Conservation (phyloP, 2,113 vertebrate genomes). For the Oryzias curvinotus region DNA sequence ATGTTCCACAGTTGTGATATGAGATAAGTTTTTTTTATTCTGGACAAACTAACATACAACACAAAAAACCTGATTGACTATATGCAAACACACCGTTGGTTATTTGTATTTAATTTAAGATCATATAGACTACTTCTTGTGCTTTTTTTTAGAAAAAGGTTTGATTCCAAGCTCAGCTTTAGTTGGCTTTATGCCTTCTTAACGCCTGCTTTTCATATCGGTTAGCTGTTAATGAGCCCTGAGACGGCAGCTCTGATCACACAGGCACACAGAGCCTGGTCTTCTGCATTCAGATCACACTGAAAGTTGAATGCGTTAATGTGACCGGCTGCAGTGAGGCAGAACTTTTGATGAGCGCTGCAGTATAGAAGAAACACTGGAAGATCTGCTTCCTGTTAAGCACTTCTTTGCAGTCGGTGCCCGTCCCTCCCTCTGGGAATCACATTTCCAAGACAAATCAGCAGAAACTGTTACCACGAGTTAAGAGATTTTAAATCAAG, state of each 20-base stretch:
- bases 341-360: conserved; percentile 41
- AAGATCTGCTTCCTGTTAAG: conserved; percentile 36
- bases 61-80: no score
- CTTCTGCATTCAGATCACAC: conserved; percentile 22
- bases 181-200: no score
- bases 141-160: no score
- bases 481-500: conserved; percentile 40
- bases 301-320: conserved; percentile 17
- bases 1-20: no score
- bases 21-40: no score
- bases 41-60: no score
- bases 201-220: no score
- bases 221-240: no score
- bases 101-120: no score
- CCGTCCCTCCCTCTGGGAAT: conserved; percentile 23
- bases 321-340: conserved; percentile 6
- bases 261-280: neutral
- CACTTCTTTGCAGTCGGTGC: conserved; percentile 21
- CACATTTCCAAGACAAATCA: conserved; percentile 32
- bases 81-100: no score
- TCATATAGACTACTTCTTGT: no score
- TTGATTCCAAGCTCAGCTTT: no score
- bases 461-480: conserved; percentile 40
- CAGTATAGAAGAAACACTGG: conserved; percentile 24
- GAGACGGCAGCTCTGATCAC: neutral